Conservation (phyloP, 2,888 invertebrate genomes). For the Pandemis corylana region DNA sequence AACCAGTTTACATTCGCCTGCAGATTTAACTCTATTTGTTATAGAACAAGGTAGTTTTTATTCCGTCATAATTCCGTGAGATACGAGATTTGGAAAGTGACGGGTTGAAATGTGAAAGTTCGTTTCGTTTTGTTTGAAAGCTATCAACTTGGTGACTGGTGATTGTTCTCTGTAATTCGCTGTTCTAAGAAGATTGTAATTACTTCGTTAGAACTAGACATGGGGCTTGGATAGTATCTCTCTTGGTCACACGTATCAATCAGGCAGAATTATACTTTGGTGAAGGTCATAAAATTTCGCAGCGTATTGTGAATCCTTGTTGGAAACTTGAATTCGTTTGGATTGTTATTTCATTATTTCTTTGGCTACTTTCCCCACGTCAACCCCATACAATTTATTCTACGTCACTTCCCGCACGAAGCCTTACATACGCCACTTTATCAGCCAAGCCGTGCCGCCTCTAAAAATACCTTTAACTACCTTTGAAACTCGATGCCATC, state of each 20-base stretch:
- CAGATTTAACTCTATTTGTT: background rate
- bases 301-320: background rate
- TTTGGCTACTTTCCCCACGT: slow-evolving; percentile 27
- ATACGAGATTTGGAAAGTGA: background rate
- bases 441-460: slow-evolving; percentile 31
- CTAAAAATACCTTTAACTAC: slow-evolving; percentile 39
- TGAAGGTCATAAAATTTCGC: background rate
- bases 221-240: background rate
- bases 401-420: slow-evolving; percentile 29
- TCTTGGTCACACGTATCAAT: background rate
- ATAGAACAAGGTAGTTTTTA: background rate
- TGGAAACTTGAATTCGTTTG: background rate
- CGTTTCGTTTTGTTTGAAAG: slow-evolving; percentile 2
- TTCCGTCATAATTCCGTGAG: background rate
- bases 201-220: background rate
- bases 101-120: slow-evolving; percentile 21
- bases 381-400: slow-evolving; percentile 16
- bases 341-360: slow-evolving; percentile 13
- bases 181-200: background rate
- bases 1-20: background rate
- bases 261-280: background rate
- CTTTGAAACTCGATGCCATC: slow-evolving; percentile 34
- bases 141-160: background rate
- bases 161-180: slow-evolving; percentile 1
- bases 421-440: slow-evolving; percentile 32